Conservation (phyloP, 2,797 vertebrate genomes). For the Lacerta agilis region DNA sequence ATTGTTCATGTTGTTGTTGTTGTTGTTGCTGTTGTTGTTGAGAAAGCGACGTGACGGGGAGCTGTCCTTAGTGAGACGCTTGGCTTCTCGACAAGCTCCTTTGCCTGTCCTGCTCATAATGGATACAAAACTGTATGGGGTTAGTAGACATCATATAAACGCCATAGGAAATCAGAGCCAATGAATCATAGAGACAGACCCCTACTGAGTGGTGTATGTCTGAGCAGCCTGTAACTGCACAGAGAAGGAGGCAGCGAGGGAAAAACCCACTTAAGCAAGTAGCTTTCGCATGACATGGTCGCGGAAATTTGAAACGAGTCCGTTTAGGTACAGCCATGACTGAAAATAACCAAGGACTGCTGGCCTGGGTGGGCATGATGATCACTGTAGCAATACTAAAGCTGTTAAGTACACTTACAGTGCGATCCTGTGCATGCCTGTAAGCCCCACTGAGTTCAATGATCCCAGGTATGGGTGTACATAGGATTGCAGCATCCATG, state of each 20-base stretch:
- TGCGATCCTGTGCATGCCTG: neutral
- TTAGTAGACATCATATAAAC: constrained; percentile 82
- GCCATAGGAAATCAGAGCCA: constrained; percentile 81
- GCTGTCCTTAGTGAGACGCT: constrained; percentile 79
- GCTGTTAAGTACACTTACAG: constrained; percentile 49
- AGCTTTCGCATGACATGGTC: constrained; percentile 75
- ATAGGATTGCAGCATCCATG: neutral
- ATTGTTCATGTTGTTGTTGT: constrained; percentile 69
- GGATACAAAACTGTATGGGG: constrained; percentile 82
- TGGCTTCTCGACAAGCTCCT: constrained; percentile 73
- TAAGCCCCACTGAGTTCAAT: neutral
- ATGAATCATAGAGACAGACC: constrained; percentile 81
- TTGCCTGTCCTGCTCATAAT: constrained; percentile 81
- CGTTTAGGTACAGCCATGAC: neutral
- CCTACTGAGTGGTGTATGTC: constrained; percentile 79
- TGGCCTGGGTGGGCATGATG: constrained; percentile 26
- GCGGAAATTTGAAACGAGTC: constrained; percentile 75
- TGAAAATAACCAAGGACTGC: neutral
- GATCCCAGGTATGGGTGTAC: neutral
- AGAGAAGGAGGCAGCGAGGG: constrained; percentile 52
- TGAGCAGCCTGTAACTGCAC: constrained; percentile 81
- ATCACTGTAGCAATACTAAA: constrained; percentile 14
- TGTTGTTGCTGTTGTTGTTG: constrained; percentile 62
- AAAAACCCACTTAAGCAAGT: constrained; percentile 77
- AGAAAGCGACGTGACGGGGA: constrained; percentile 72